A percentile compares a stretch with the other conserved stretches of the same genome.
These are phyloP conservation scores for Cephus cinctus DNA, from an alignment of 1,140 invertebrate genomes.

Conservation along the genomic window DNA sequence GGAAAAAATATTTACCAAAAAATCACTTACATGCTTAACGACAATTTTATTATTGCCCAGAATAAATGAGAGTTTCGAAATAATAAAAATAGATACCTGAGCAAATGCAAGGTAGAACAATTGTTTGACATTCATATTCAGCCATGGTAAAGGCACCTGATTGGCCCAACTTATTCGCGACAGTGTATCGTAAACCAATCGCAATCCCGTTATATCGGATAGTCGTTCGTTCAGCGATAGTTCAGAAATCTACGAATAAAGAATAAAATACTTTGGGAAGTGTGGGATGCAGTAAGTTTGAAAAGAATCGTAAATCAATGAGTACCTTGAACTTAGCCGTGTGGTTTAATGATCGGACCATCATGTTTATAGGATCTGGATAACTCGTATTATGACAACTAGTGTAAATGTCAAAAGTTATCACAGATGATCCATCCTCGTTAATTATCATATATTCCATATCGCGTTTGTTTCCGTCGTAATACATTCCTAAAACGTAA, in stretches of 20 bases:
- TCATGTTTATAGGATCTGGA: conserved; percentile 15
- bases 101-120: conserved; percentile 37
- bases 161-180: conserved; percentile 13
- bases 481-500: no score
- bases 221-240: conserved; percentile 33
- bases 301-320: not conserved
- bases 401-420: conserved; percentile 24
- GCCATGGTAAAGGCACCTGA: conserved; percentile 27
- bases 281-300: conserved; percentile 1
- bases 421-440: conserved; percentile 4
- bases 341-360: conserved; percentile 22
- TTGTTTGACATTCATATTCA: conserved; percentile 24
- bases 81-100: conserved; percentile 39
- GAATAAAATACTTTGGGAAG: conserved; percentile 4
- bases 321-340: conserved; percentile 22
- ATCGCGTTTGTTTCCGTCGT: no score
- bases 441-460: conserved; percentile 9
- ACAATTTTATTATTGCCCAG: conserved; percentile 14
- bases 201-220: conserved; percentile 32
- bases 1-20: conserved; percentile 7
- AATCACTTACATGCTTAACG: not conserved
- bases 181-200: conserved; percentile 38
- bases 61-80: no score
- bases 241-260: conserved; percentile 24
- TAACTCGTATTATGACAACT: conserved; percentile 23